phyloP scores from a whole-genome alignment of 2,113 vertebrate genomes.

The Tragulus kanchil region DNA sequence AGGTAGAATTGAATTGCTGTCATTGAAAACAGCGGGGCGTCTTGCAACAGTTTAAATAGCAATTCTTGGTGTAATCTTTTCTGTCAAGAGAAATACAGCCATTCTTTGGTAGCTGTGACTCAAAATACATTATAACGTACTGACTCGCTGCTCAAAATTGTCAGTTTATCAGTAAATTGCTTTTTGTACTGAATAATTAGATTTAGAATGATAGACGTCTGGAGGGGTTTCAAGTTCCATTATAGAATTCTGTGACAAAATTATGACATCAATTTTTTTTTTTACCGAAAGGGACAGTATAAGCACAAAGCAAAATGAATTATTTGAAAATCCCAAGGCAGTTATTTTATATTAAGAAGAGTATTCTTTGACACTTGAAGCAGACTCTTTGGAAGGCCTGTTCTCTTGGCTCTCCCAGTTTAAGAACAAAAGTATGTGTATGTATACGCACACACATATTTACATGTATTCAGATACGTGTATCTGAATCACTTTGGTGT shows the following conservation, averaged over 20 bases:
- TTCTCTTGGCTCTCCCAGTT: conserved; percentile 36
- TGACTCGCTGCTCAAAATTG: conserved; percentile 71
- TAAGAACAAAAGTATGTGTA: background rate
- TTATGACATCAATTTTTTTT: background rate
- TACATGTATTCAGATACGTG: background rate
- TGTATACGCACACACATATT: background rate
- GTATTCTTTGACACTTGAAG: background rate
- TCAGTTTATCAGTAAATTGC: conserved; percentile 78
- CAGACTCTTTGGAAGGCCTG: background rate
- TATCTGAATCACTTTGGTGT: background rate
- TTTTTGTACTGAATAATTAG: conserved; percentile 63
- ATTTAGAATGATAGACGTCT: conserved; percentile 34
- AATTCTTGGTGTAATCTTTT: conserved; percentile 84
- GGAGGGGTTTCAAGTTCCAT: conserved; percentile 19
- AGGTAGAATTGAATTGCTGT: conserved; percentile 84
- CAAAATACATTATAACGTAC: conserved; percentile 73
- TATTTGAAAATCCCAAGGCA: conserved; percentile 45
- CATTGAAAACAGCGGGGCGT: conserved; percentile 86
- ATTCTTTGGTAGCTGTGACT: conserved; percentile 80
- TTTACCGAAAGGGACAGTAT: background rate
- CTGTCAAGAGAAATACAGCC: conserved; percentile 81
- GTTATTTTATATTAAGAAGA: conserved; percentile 61
- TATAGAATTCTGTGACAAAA: conserved; percentile 63
- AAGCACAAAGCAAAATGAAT: conserved; percentile 29
- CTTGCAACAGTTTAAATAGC: conserved; percentile 84